Conservation (phyloP, 2,797 vertebrate genomes). For the Rhynchonycteris naso region DNA sequence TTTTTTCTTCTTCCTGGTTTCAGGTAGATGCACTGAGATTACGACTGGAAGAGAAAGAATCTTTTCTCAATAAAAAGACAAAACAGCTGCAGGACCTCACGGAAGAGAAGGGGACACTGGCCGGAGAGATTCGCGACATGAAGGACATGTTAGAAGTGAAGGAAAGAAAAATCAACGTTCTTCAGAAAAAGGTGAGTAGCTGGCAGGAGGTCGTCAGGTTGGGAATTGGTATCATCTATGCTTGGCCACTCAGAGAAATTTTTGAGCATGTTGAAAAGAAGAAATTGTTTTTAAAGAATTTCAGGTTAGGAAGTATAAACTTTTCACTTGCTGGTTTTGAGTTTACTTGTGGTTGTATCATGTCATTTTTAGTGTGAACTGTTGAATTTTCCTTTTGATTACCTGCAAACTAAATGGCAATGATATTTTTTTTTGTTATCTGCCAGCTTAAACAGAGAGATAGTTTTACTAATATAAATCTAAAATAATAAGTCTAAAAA, state of each 20-base stretch:
- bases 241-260: background rate
- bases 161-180: slow-evolving; percentile 98
- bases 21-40: slow-evolving; percentile 98
- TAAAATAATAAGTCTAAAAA: background rate
- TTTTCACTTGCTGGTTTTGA: background rate
- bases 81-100: slow-evolving; percentile 99
- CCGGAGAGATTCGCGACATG: slow-evolving; percentile 98
- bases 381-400: slow-evolving; percentile 41
- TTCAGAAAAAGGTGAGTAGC: slow-evolving; percentile 96
- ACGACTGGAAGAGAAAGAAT: slow-evolving; percentile 98
- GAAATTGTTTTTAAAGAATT: background rate
- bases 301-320: background rate
- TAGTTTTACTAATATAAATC: slow-evolving; percentile 2
- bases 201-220: background rate
- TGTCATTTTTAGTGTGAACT: background rate
- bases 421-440: background rate
- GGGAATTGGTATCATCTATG: background rate
- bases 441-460: background rate
- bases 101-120: slow-evolving; percentile 97
- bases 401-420: background rate
- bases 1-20: slow-evolving; percentile 62
- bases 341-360: background rate
- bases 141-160: slow-evolving; percentile 99
- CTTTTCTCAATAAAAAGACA: slow-evolving; percentile 98
- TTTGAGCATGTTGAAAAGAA: background rate